Evolutionary conservation across 2,888 invertebrate genomes (phyloP).

Genomic region (Sisyra nigra): DNA sequence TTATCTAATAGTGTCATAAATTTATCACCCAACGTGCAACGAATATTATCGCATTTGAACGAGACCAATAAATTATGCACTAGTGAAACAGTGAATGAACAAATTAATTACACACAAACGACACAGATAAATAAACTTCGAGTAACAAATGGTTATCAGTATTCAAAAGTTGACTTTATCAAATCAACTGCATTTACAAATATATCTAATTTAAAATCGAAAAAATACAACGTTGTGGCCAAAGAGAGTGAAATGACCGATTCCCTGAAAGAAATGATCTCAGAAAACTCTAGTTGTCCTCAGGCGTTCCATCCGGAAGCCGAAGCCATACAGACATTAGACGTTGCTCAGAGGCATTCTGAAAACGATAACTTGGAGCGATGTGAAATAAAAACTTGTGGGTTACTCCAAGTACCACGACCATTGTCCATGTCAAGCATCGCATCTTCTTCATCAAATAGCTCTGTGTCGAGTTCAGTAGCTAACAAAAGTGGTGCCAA

Average conservation of each 20-base stretch:
- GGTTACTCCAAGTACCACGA: constrained; percentile 6
- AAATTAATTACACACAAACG: background rate
- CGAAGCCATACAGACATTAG: background rate
- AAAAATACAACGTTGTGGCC: background rate
- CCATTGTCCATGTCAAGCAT: constrained; percentile 7
- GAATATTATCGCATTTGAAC: constrained; percentile 5
- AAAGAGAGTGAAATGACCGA: background rate
- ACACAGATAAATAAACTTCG: background rate
- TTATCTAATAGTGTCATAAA: constrained; percentile 1
- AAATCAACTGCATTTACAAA: background rate
- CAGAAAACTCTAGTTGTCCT: background rate
- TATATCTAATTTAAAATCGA: background rate
- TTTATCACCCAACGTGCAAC: constrained; percentile 7
- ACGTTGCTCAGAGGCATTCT: background rate
- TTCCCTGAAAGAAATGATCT: background rate
- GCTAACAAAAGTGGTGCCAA: constrained; percentile 4
- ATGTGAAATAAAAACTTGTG: background rate
- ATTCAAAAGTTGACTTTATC: too few species aligned
- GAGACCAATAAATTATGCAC: background rate
- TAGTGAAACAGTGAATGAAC: background rate
- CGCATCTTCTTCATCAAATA: constrained; percentile 5
- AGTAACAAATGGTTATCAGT: background rate
- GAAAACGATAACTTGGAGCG: background rate
- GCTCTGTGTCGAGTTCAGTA: constrained; percentile 1
- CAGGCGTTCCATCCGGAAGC: background rate